Evolutionary conservation across 2,888 invertebrate genomes (phyloP).

Genomic region (Abrostola triplasia): DNA sequence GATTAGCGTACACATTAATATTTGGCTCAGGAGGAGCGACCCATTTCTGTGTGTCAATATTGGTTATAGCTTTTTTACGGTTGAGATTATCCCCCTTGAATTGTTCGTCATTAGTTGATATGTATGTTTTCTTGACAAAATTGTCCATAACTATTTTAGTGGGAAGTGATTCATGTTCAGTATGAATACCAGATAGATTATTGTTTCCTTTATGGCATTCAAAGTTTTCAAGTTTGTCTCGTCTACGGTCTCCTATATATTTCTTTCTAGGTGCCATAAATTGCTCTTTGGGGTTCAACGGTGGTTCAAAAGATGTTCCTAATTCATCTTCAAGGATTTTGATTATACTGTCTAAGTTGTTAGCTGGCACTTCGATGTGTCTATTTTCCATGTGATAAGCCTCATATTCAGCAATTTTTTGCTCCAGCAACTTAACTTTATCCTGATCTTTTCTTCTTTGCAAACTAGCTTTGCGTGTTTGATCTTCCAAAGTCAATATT

Average conservation of each 20-base stretch:
- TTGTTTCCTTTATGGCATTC: conserved; percentile 53
- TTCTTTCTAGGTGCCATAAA: conserved; percentile 50
- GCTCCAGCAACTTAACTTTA: conserved; percentile 67
- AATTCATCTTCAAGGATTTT: conserved; percentile 82
- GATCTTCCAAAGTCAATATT: conserved; percentile 78
- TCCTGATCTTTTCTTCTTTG: conserved; percentile 74
- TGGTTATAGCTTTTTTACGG: conserved; percentile 69
- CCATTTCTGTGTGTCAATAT: conserved; percentile 67
- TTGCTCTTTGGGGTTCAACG: conserved; percentile 45
- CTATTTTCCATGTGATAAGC: conserved; percentile 58
- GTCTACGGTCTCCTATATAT: conserved; percentile 49
- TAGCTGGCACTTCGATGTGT: conserved; percentile 63
- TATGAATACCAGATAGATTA: conserved; percentile 38
- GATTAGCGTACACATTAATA: conserved; percentile 37
- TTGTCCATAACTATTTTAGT: conserved; percentile 69
- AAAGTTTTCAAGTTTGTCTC: conserved; percentile 48
- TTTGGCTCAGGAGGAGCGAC: conserved; percentile 49
- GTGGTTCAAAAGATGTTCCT: conserved; percentile 63
- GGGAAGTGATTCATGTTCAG: conserved; percentile 60
- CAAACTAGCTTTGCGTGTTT: conserved; percentile 64
- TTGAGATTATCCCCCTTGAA: conserved; percentile 65
- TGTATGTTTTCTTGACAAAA: conserved; percentile 65
- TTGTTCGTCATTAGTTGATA: conserved; percentile 60
- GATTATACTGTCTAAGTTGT: conserved; percentile 77
- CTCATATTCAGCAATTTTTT: conserved; percentile 70